Evolutionary conservation across 1,140 invertebrate species (phyloP).

Genomic region (Drosophila repleta): DNA sequence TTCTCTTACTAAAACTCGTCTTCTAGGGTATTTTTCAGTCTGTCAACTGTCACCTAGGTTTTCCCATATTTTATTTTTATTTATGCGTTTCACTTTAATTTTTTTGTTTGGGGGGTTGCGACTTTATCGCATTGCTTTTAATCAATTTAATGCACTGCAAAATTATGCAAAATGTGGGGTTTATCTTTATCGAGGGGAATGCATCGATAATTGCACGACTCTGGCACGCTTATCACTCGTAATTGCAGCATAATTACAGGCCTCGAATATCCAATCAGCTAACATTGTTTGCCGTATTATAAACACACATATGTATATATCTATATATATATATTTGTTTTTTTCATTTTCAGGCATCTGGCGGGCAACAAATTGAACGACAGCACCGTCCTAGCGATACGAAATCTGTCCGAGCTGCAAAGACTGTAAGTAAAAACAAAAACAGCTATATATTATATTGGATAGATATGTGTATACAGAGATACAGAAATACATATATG

Average conservation of each 20-base stretch:
- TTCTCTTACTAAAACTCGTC: too few species aligned
- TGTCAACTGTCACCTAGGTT: neutral
- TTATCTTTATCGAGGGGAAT: conserved; percentile 48
- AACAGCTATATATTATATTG: conserved; percentile 4
- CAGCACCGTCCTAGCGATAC: conserved; percentile 84
- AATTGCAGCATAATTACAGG: conserved; percentile 47
- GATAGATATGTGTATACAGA: too few species aligned
- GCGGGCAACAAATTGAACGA: conserved; percentile 86
- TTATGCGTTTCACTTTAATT: neutral
- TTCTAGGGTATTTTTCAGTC: neutral
- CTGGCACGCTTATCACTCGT: conserved; percentile 38
- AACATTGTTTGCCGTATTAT: conserved; percentile 34
- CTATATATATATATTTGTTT: neutral
- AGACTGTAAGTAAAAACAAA: conserved; percentile 68
- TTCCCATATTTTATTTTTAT: conserved; percentile 19
- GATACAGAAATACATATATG: too few species aligned
- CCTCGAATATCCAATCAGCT: conserved; percentile 36
- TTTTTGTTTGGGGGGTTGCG: conserved; percentile 59
- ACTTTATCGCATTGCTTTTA: conserved; percentile 67
- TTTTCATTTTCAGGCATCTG: conserved; percentile 82
- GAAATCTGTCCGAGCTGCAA: conserved; percentile 83
- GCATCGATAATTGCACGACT: conserved; percentile 70
- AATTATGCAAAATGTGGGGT: conserved; percentile 60
- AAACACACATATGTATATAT: too few species aligned
- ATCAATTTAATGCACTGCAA: conserved; percentile 74